Evolutionary conservation across 2,888 invertebrate species (phyloP).

Genomic region (Shargacucullia verbasci): DNA sequence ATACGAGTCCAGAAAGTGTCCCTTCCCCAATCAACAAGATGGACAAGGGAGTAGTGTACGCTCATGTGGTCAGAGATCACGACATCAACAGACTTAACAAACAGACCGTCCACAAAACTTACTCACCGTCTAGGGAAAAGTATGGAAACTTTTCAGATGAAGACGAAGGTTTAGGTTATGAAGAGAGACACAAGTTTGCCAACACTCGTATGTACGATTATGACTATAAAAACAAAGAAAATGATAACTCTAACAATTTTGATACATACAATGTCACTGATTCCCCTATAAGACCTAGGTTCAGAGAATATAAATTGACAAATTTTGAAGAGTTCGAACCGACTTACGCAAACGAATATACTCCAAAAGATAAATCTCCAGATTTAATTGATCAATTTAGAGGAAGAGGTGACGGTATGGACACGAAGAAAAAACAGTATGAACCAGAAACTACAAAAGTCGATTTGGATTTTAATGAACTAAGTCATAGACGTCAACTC

Average conservation of each 20-base stretch:
- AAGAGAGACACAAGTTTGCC: constrained; percentile 86
- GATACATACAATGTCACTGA: constrained; percentile 86
- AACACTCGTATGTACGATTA: constrained; percentile 78
- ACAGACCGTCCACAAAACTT: constrained; percentile 88
- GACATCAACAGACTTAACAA: constrained; percentile 69
- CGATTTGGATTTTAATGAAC: constrained; percentile 87
- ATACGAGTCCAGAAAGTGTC: constrained; percentile 83
- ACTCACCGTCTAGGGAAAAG: constrained; percentile 83
- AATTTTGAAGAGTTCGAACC: constrained; percentile 86
- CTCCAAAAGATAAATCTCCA: constrained; percentile 68
- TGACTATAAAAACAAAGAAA: constrained; percentile 82
- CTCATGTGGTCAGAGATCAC: constrained; percentile 91
- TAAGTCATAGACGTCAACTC: constrained; percentile 92
- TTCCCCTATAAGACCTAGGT: constrained; percentile 90
- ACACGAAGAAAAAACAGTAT: constrained; percentile 88
- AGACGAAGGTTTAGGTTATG: constrained; percentile 94
- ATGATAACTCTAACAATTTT: constrained; percentile 79
- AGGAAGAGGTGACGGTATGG: constrained; percentile 91
- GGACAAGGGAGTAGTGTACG: constrained; percentile 92
- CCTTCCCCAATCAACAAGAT: constrained; percentile 84
- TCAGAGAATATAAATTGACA: constrained; percentile 88
- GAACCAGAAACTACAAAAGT: constrained; percentile 76
- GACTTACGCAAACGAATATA: constrained; percentile 83
- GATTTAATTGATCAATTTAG: constrained; percentile 83
- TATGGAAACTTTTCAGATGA: constrained; percentile 91